These are phyloP conservation scores for Brachionus koreanus DNA, from an alignment of 1,140 invertebrate genomes.

Conservation along the genomic window DNA sequence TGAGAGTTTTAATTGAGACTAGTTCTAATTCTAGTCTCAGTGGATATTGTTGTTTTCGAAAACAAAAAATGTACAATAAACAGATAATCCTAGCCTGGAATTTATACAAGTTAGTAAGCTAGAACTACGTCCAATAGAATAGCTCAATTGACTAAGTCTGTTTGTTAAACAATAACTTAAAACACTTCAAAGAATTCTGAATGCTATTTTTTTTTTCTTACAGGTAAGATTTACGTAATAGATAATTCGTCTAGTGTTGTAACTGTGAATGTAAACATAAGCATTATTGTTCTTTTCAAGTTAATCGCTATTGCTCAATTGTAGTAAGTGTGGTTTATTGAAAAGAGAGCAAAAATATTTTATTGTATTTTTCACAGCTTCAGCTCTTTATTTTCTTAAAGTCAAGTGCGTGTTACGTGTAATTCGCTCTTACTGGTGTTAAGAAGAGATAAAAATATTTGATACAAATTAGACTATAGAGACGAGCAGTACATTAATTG, in stretches of 20 bases:
- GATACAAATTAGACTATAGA: constrained; percentile 32
- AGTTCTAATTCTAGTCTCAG: too few species aligned
- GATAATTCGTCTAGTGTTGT: constrained; percentile 5
- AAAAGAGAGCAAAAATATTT: neutral
- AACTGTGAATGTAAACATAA: constrained; percentile 43
- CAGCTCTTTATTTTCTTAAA: constrained; percentile 18
- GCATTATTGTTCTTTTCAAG: constrained; percentile 41
- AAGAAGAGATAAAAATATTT: constrained; percentile 40
- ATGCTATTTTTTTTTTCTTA: neutral
- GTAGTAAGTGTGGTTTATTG: constrained; percentile 39
- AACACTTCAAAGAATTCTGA: constrained; percentile 23
- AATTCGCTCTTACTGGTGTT: neutral
- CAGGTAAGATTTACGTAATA: constrained; percentile 44
- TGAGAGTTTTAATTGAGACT: neutral
- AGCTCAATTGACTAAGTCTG: neutral
- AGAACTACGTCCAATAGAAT: neutral
- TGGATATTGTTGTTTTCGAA: neutral
- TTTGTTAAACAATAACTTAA: neutral
- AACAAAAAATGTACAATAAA: neutral
- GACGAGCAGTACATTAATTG: neutral
- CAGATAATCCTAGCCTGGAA: neutral
- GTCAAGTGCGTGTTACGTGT: constrained; percentile 37
- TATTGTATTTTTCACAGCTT: constrained; percentile 41
- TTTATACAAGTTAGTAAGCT: neutral
- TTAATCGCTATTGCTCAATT: constrained; percentile 35